Evolutionary conservation across 2,797 vertebrate species (phyloP).

Genomic region (Phalanger gymnotis): DNA sequence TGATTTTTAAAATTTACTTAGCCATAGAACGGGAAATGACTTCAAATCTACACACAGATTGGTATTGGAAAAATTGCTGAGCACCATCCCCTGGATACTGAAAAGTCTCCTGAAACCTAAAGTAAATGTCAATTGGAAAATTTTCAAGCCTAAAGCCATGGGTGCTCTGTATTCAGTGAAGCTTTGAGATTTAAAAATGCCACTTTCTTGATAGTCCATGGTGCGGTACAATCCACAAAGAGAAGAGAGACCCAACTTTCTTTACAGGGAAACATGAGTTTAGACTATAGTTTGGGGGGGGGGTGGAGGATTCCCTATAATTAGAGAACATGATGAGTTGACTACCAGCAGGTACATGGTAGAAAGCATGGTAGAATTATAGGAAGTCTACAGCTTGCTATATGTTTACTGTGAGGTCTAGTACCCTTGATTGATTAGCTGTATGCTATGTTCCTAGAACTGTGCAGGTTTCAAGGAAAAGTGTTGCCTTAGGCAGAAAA

Average conservation of each 20-base stretch:
- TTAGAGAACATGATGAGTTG: background rate
- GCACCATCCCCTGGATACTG: background rate
- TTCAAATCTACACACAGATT: background rate
- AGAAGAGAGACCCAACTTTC: background rate
- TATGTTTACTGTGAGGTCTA: background rate
- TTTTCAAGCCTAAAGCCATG: background rate
- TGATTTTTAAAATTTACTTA: background rate
- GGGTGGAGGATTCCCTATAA: background rate
- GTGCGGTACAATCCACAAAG: background rate
- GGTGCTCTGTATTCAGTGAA: background rate
- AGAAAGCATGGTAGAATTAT: background rate
- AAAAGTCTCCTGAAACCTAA: background rate
- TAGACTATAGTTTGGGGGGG: background rate
- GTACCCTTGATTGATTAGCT: background rate
- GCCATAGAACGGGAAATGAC: background rate
- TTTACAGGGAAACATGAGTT: background rate
- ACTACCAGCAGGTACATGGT: background rate
- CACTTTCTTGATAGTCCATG: background rate
- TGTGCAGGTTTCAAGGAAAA: constrained; percentile 33
- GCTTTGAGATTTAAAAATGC: background rate
- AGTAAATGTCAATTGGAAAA: background rate
- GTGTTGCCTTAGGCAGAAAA: constrained; percentile 28
- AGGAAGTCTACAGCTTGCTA: background rate
- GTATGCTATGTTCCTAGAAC: background rate
- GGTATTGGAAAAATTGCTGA: background rate